Percentiles rank a stretch among this genome's conserved stretches.
These are phyloP conservation scores for Saccopteryx bilineata DNA, from an alignment of 2,113 vertebrate genomes.

Conservation along the genomic window DNA sequence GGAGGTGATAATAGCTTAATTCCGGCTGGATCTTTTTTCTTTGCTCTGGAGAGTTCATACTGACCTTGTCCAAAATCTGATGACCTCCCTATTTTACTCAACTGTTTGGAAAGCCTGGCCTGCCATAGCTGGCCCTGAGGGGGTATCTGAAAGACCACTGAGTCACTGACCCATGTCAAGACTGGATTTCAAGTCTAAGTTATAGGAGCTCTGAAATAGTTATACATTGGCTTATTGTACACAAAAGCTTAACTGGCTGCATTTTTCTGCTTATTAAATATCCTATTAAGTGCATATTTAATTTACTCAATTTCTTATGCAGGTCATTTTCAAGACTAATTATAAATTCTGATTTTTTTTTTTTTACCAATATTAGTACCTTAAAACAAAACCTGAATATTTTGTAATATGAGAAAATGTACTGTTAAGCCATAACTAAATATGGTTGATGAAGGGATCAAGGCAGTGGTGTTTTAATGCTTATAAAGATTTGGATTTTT, in stretches of 20 bases:
- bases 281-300: constrained; percentile 84
- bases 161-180: constrained; percentile 95
- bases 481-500: constrained; percentile 15
- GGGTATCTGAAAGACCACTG: constrained; percentile 89
- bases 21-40: constrained; percentile 93
- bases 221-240: constrained; percentile 85
- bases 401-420: constrained; percentile 60
- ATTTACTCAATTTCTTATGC: constrained; percentile 87
- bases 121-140: constrained; percentile 88
- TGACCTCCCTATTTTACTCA: constrained; percentile 92
- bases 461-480: constrained; percentile 29
- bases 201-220: constrained; percentile 90
- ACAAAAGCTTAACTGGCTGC: constrained; percentile 85
- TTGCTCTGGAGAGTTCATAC: constrained; percentile 91
- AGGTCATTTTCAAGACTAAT: constrained; percentile 85
- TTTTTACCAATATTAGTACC: constrained; percentile 25
- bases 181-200: constrained; percentile 93
- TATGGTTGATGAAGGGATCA: neutral
- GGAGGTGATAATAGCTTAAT: constrained; percentile 95
- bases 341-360: constrained; percentile 74
- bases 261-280: constrained; percentile 84
- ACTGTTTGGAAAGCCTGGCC: constrained; percentile 87
- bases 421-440: neutral
- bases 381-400: constrained; percentile 69
- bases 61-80: constrained; percentile 94